A percentile compares a stretch with the other conserved stretches of the same genome.
These are phyloP conservation scores for Apamea crenata DNA, from an alignment of 2,888 invertebrate species.

Conservation along the genomic window DNA sequence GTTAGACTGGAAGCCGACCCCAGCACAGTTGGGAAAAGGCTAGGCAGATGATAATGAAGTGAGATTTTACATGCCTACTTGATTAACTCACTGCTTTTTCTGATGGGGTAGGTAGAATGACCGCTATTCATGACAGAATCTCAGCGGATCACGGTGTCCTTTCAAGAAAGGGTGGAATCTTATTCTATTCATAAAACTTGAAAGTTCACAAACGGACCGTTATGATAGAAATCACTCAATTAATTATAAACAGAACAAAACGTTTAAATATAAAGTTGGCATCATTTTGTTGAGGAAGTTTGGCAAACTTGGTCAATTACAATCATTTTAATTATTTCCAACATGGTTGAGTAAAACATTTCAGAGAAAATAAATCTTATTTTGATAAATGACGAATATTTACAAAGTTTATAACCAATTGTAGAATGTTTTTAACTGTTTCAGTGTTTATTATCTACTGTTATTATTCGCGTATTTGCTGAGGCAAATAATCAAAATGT, in stretches of 20 bases:
- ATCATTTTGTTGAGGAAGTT: conserved; percentile 41
- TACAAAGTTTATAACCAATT: conserved; percentile 6
- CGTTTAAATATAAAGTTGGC: conserved; percentile 21
- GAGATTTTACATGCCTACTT: not conserved
- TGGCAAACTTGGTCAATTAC: conserved; percentile 32
- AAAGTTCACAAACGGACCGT: conserved; percentile 8
- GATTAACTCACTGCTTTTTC: not conserved
- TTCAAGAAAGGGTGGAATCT: conserved; percentile 1
- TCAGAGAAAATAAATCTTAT: conserved; percentile 16
- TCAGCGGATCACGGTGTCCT: not conserved
- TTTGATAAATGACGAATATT: conserved; percentile 18
- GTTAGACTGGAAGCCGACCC: too few relatives aligned
- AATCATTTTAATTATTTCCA: conserved; percentile 32
- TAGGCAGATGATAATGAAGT: too few relatives aligned
- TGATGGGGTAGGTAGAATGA: not conserved
- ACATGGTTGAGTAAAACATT: conserved; percentile 31
- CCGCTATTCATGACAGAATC: not conserved
- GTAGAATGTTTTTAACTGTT: conserved; percentile 2
- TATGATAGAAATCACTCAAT: conserved; percentile 32
- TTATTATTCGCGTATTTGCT: not conserved
- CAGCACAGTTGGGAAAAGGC: too few relatives aligned
- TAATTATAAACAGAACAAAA: conserved; percentile 31
- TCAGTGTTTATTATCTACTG: not conserved
- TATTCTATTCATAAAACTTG: not conserved
- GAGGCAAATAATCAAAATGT: not conserved